Base-by-base conservation (phyloP, 2,113 vertebrate genomes). In the Tragelaphus imberbis region DNA sequence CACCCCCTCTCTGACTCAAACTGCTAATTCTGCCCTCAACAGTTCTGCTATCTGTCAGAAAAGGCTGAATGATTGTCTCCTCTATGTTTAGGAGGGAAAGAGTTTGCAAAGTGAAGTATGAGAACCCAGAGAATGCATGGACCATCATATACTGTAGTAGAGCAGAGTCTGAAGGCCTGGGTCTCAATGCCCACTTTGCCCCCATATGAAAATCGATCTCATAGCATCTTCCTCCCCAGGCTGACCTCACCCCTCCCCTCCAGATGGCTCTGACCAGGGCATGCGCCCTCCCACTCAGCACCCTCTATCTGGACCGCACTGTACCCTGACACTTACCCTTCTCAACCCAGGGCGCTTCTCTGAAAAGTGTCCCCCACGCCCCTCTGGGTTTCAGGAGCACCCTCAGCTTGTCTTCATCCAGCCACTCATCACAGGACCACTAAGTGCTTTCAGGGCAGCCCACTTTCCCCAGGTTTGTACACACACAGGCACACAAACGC, bases 241-340 rank as follows among this genome's bases (percentile, higher is more conserved):
- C 15, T 33, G 16, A 49, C 16, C 2, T 3, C n/a, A n/a, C 28
- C n/a, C 3, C 68, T 47, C 23, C 44, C 56, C 40, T 40, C 77
- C n/a, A 14, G 1, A 3, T 1, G 3, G 33, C 28, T 30, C 84
- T n/a, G 5, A 21, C 56, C 25, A 28, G 19, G 8, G 1, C 36
- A 13, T 1, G 47, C 0, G 0, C 63, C 25, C 63, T 82, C 61
- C n/a, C 11, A 44, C 59, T 8, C 63, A 30, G 12, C 1, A 2
- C 55, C n/a, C 36, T 36, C 71, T 55, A 11, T 49, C 11, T 36
- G 51, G 27, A 3, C 65, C 11, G 14, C 17, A 2, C 6, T 27
- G 30, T 6, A 3, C 2, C 5, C 56, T 21, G 7, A 27, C 65
- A 53, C 40, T 36, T 27, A 4, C 13, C 27, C 2, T 53, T 75